Evolutionary conservation across 1,140 invertebrate species (phyloP), one percentile per base, ranked within the genome.

Genomic region (Drosophila kepulauana): DNA sequence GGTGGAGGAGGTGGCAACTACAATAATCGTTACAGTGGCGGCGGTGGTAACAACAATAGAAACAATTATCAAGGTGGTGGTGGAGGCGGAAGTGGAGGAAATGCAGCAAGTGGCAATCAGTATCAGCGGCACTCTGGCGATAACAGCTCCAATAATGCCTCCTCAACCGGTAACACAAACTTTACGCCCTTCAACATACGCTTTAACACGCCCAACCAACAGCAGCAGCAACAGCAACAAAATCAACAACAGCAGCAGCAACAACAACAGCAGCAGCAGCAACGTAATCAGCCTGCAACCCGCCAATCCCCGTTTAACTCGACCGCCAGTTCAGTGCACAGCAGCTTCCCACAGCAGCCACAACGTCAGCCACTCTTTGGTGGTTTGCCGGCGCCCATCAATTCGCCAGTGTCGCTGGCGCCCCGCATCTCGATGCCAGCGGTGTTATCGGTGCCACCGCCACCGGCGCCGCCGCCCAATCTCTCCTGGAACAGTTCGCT

Each of bases 191-290:
- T 91, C 30, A 86, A 91, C 61, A 81, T 88, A 28, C 86, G 89
- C n/a, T 92, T 81, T 6, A 92, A 88, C 63, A 52, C 78, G 1
- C 74, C 79, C 25, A 91, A 79, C 65, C 85, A 79, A 35, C 70
- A 92, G 90, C 35, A 92, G 90, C 35, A 94, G 84, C 65, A 93
- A 87, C 71, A 93, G 91, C 74, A 93, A 91, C 59, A 92, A 79
- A 64, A 78, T 30, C 68, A 77, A 30, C 72, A 93, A 91, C 73
- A 92, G 92, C 62, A 78, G 15, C 38, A 56, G n/a, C 71, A 71
- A 51, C 57, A 92, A 91, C 11, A 93, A 87, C 56, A 93, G 92
- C 73, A 92, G 91, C 63, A 92, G 79, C 67, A 78, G 30, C 69
- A 79, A 33, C 75, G 75, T 5, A 78, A 76, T 51, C 78, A 72